phyloP scores from a whole-genome alignment of 2,113 vertebrate genomes.

The Aramus guarauna region DNA sequence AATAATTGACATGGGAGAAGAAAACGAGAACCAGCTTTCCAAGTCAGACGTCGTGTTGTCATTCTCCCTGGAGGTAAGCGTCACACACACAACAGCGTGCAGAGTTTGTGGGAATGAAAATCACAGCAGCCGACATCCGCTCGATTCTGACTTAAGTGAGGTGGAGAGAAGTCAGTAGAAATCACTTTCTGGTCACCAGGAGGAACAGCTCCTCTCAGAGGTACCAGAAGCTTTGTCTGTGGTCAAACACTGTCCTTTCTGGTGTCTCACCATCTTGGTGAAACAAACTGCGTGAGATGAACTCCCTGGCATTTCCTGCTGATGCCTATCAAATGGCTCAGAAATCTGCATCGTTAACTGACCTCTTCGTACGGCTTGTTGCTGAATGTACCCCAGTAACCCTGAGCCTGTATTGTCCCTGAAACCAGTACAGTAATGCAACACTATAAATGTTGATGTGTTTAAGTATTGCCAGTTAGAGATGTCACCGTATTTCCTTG shows the following conservation, averaged over 20 bases:
- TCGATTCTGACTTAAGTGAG: not conserved
- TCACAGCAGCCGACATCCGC: not conserved
- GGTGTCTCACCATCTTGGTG: not conserved
- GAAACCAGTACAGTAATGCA: not conserved
- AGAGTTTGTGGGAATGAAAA: not conserved
- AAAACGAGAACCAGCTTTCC: constrained; percentile 97
- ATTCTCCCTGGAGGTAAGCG: constrained; percentile 93
- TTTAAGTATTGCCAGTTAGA: constrained; percentile 47
- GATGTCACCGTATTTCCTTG: constrained; percentile 14
- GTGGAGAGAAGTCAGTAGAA: not conserved
- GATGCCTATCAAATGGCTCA: not conserved
- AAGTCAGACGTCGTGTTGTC: constrained; percentile 96
- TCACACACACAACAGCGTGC: not conserved
- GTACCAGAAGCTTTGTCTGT: not conserved
- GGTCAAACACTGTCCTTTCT: not conserved
- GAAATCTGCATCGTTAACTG: not conserved
- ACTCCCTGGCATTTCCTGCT: not conserved
- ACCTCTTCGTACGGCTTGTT: not conserved
- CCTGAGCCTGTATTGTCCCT: not conserved
- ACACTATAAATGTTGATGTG: not conserved
- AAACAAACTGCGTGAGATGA: not conserved
- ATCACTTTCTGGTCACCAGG: not conserved
- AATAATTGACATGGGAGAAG: constrained; percentile 98
- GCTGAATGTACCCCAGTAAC: not conserved
- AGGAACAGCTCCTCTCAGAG: not conserved